phyloP scores from a whole-genome alignment of 1,140 invertebrate genomes.

The Scaptodrosophila lebanonensis region DNA sequence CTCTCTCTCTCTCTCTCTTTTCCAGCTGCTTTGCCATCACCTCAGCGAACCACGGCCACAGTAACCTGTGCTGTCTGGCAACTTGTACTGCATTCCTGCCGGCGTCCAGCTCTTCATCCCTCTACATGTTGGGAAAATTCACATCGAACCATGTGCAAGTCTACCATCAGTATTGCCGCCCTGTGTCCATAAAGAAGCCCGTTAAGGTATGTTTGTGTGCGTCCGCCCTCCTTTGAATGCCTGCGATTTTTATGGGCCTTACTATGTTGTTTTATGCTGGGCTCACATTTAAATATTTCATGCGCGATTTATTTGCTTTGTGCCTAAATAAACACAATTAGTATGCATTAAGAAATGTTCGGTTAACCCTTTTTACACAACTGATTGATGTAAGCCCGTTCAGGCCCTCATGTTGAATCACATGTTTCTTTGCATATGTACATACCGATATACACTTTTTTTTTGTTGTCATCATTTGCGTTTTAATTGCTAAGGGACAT shows the following conservation, averaged over 20 bases:
- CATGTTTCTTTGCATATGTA: too few species aligned
- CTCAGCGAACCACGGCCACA: too few species aligned
- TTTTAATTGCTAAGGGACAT: conserved; percentile 1
- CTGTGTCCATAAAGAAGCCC: conserved; percentile 65
- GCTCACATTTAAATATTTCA: conserved; percentile 17
- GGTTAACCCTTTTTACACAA: neutral
- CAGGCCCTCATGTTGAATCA: too few species aligned
- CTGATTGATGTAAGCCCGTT: neutral
- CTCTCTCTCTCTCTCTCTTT: neutral
- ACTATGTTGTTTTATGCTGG: conserved; percentile 4
- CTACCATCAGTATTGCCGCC: conserved; percentile 71
- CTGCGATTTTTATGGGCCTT: conserved; percentile 12
- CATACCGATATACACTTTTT: too few species aligned
- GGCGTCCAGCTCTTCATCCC: neutral
- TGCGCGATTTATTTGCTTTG: conserved; percentile 25
- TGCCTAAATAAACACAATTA: conserved; percentile 66
- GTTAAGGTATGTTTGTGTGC: conserved; percentile 55
- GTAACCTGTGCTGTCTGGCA: too few species aligned
- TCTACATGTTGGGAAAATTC: conserved; percentile 75
- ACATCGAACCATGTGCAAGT: conserved; percentile 76
- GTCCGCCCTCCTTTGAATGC: neutral
- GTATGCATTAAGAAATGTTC: conserved; percentile 49
- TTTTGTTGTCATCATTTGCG: neutral
- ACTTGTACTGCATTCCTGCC: too few species aligned
- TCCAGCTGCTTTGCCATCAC: conserved; percentile 17